Percentiles rank a stretch among this genome's conserved stretches.
phyloP scores from a whole-genome alignment of 2,113 vertebrate genomes.

The Muntiacus reevesi region DNA sequence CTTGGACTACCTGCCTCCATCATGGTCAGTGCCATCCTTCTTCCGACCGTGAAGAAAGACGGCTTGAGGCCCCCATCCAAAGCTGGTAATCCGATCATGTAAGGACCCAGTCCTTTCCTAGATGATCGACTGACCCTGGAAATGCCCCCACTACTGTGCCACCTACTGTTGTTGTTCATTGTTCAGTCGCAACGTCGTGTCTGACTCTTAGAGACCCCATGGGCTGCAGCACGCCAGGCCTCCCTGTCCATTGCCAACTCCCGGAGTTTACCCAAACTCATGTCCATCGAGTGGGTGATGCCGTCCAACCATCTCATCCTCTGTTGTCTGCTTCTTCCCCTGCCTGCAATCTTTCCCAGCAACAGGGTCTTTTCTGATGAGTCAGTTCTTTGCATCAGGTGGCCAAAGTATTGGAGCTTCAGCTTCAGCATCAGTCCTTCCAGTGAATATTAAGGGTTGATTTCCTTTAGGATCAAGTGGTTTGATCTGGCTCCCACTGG shows the following conservation, averaged over 20 bases:
- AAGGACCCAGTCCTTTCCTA: not conserved
- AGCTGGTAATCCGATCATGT: not conserved
- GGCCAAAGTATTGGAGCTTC: not conserved
- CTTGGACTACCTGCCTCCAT: not conserved
- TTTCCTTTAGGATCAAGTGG: not conserved
- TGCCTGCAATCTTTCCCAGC: not conserved
- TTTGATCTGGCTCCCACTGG: not conserved
- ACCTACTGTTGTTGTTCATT: not conserved
- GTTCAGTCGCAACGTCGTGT: not conserved
- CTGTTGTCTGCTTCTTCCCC: not conserved
- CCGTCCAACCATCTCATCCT: not conserved
- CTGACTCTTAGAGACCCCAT: not conserved
- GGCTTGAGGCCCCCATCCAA: not conserved
- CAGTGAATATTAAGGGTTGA: not conserved
- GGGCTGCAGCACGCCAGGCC: not conserved
- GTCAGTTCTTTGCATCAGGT: not conserved
- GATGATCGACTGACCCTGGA: not conserved
- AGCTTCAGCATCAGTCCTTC: not conserved
- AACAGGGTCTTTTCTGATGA: not conserved
- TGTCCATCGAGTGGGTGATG: not conserved
- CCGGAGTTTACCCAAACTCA: not conserved
- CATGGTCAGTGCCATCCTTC: not conserved
- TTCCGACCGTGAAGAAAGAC: rapidly evolving
- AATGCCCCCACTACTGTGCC: not conserved
- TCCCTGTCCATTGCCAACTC: not conserved